These are phyloP conservation scores for Meleagris gallopavo DNA, from an alignment of 2,113 vertebrate species.

Conservation along the genomic window DNA sequence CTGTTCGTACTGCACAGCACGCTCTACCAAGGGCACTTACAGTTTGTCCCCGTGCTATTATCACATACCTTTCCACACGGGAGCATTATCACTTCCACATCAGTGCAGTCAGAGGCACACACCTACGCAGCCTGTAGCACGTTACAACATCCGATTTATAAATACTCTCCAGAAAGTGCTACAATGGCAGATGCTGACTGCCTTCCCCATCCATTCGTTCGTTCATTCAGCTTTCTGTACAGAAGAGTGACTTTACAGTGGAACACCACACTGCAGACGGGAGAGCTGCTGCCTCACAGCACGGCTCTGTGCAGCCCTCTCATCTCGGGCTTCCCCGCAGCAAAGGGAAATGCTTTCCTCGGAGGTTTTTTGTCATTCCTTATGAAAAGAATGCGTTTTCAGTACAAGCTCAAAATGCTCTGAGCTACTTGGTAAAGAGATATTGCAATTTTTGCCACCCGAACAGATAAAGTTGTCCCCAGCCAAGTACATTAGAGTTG, in stretches of 20 bases:
- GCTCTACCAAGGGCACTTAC: not conserved
- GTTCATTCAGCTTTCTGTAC: not conserved
- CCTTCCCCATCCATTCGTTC: not conserved
- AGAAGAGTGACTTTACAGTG: not conserved
- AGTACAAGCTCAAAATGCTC: not conserved
- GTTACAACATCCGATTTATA: not conserved
- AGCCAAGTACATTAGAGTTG: not conserved
- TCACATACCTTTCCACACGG: not conserved
- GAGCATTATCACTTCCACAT: not conserved
- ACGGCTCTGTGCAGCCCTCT: rapidly evolving
- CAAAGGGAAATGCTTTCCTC: not conserved
- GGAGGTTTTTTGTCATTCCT: not conserved
- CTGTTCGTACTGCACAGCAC: not conserved
- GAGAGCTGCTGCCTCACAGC: not conserved
- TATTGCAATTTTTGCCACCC: not conserved
- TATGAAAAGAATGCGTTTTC: not conserved
- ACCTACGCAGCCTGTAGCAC: not conserved
- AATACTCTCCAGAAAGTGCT: not conserved
- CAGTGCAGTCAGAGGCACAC: not conserved
- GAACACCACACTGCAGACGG: not conserved
- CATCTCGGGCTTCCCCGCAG: not conserved
- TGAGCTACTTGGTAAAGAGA: not conserved
- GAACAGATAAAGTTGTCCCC: not conserved
- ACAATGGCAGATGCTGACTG: not conserved
- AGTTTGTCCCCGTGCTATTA: not conserved